phyloP scores from a whole-genome alignment of 2,113 vertebrate genomes.

The Rhabdomys dilectus region DNA sequence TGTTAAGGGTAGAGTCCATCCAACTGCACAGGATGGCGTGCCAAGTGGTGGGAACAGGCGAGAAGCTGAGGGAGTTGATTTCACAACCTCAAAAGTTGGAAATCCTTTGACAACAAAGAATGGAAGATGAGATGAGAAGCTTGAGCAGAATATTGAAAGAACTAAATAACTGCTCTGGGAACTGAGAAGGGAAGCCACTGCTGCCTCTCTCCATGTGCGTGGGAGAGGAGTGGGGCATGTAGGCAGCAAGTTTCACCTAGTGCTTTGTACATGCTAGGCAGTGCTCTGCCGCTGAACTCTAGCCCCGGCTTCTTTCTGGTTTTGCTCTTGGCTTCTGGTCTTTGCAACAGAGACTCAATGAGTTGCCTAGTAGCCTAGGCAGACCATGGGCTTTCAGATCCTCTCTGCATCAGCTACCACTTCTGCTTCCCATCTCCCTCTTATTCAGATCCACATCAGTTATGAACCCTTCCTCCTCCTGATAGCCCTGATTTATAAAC shows the following conservation, averaged over 20 bases:
- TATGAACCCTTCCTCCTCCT: not conserved
- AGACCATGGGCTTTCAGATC: not conserved
- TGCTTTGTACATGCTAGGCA: not conserved
- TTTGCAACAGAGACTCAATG: not conserved
- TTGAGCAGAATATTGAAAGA: conserved; percentile 34
- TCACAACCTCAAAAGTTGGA: not conserved
- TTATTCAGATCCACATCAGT: not conserved
- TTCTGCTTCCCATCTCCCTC: not conserved
- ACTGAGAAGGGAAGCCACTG: not conserved
- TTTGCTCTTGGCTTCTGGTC: not conserved
- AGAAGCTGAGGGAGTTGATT: not conserved
- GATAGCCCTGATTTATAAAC: not conserved
- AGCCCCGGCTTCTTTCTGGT: not conserved
- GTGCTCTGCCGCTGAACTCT: not conserved
- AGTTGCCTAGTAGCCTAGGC: not conserved
- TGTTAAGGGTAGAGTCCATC: not conserved
- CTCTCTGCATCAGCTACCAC: not conserved
- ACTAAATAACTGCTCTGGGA: conserved; percentile 48
- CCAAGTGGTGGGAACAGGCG: not conserved
- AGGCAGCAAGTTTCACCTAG: not conserved
- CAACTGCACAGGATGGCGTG: not conserved
- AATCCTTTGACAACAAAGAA: not conserved
- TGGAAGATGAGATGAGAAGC: not conserved
- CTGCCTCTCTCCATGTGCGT: conserved; percentile 36
- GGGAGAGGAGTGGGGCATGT: not conserved